Percentiles rank a stretch among this genome's conserved stretches.
These are phyloP conservation scores for Todiramphus saurophagus DNA, from an alignment of 2,113 vertebrate species.

Conservation along the genomic window DNA sequence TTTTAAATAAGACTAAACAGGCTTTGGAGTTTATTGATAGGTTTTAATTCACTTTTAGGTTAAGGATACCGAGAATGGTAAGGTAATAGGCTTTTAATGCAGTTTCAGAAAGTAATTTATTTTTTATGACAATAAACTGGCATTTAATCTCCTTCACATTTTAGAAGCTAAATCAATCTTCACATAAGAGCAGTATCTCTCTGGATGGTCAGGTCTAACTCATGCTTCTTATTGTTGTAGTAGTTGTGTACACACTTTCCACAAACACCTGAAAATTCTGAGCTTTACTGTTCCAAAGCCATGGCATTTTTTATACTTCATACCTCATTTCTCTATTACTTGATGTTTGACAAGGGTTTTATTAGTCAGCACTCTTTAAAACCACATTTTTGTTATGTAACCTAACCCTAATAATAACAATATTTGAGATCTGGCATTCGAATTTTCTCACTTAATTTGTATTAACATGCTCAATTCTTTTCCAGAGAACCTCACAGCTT, in stretches of 20 bases:
- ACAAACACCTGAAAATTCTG: neutral
- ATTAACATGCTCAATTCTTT: neutral
- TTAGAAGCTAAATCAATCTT: neutral
- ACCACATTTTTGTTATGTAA: neutral
- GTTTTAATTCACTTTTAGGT: neutral
- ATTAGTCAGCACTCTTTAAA: neutral
- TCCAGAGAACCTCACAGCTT: neutral
- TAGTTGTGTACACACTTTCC: neutral
- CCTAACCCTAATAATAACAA: neutral
- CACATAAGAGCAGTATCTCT: neutral
- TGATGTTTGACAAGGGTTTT: neutral
- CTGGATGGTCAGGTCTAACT: neutral
- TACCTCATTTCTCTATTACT: neutral
- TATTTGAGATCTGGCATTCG: neutral
- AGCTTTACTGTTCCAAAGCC: neutral
- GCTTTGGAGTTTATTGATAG: neutral
- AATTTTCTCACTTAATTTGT: neutral
- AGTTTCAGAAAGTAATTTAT: neutral
- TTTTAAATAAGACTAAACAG: neutral
- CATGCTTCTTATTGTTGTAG: neutral
- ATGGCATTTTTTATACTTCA: neutral
- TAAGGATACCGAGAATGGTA: neutral
- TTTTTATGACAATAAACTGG: neutral
- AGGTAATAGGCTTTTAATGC: neutral
- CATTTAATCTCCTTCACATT: constrained; percentile 12